Conservation (phyloP, 2,888 invertebrate genomes). For the Athalia cordata region DNA sequence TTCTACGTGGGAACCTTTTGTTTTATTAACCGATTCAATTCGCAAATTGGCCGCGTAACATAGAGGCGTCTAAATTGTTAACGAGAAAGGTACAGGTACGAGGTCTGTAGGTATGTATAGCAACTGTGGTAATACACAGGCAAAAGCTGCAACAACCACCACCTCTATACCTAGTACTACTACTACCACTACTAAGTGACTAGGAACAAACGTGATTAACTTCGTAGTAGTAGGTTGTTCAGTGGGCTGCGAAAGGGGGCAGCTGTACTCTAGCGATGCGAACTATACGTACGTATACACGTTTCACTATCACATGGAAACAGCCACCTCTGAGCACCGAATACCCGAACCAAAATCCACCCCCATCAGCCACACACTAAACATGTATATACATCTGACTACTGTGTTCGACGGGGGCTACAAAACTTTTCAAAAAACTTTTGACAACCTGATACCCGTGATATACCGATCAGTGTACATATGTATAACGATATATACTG, state of each 20-base stretch:
- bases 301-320: no score
- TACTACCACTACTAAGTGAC: no score
- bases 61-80: slow-evolving; percentile 24
- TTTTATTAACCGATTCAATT: slow-evolving; percentile 46
- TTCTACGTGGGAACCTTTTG: slow-evolving; percentile 9
- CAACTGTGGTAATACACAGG: not conserved
- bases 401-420: not conserved
- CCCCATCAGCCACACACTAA: no score
- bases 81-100: slow-evolving; percentile 7
- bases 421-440: slow-evolving; percentile 21
- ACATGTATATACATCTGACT: not conserved
- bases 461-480: not conserved
- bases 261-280: not conserved
- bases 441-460: slow-evolving; percentile 18
- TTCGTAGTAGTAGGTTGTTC: not conserved
- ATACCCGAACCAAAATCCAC: no score
- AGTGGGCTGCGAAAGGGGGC: not conserved
- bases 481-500: no score
- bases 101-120: not conserved
- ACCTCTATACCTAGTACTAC: no score
- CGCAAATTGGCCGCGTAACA: slow-evolving; percentile 43
- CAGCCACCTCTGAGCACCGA: no score
- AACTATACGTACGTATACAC: no score
- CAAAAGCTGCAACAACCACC: no score
- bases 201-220: not conserved